Base-by-base conservation (phyloP, 2,888 invertebrate species). In the Hanleya hanleyi region DNA sequence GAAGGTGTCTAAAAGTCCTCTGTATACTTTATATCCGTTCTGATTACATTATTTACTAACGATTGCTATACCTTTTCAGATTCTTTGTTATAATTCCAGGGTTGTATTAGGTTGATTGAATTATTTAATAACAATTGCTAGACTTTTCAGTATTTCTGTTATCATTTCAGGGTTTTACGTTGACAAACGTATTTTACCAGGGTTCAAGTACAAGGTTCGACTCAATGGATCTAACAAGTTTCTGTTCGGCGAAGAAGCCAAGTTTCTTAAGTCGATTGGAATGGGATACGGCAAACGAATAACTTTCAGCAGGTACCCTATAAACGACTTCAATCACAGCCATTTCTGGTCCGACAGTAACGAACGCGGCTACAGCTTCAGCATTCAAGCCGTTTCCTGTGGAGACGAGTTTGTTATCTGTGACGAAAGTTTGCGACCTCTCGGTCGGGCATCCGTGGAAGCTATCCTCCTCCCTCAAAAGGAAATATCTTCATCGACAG, bases 281-380 rank as follows among this genome's bases (percentile, higher is more conserved):
- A 93, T 94, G 83, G 95, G 95, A 9, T 95, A 94, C 87, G 94
- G 94, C 6, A 93, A 94, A 74, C 92, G 95, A 61, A 92, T 95
- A 76, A 95, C 95, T 1, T 95, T 95, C 90, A 93, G 94, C 84
- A 93, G 94, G 0, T 91, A 93, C 70, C 91, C 92, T 61, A 92
- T 94, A 57, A 92, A 93, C 77, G 94, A 94, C 88, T 92, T 92
- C 66, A 87, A 86, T 70, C 82, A 84, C 70, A 94, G 94, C 87
- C 95, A 94, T 89, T 95, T 95, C 91, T 95, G 95, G 94, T 94
- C 94, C 33, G 95, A 95, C 91, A 95, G 94, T 41, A 91, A 93
- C 77, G 93, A 93, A 0, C 94, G 94, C 88, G 95, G 95, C 67
- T 95, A 93, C 87, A 94, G 93, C 38, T 95, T 95, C 73, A 77